phyloP scores from a whole-genome alignment of 2,888 invertebrate species.

The Synergus gifuensis region DNA sequence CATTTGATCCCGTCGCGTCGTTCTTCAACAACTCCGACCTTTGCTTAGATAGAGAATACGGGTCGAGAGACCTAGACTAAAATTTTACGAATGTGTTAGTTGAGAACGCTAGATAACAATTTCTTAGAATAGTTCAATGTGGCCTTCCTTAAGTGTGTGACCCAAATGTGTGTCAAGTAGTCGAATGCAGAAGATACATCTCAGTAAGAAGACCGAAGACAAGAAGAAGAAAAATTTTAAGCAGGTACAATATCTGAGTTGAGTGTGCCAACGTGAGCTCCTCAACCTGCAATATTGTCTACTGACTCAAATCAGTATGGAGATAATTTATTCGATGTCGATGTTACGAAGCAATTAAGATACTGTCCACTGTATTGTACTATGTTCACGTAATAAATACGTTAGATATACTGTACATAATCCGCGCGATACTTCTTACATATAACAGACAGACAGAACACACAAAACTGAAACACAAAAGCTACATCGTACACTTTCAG shows the following conservation, averaged over 20 bases:
- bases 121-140: slow-evolving; percentile 77
- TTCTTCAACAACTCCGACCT: slow-evolving; percentile 22
- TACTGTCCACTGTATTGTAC: slow-evolving; percentile 60
- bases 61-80: slow-evolving; percentile 43
- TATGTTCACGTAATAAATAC: not conserved
- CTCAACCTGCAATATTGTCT: slow-evolving; percentile 12
- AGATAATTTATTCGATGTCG: slow-evolving; percentile 49
- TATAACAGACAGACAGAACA: slow-evolving; percentile 3
- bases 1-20: slow-evolving; percentile 24
- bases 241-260: not conserved
- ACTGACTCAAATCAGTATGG: not conserved
- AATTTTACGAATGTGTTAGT: slow-evolving; percentile 64
- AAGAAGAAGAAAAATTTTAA: slow-evolving; percentile 16
- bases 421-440: not conserved
- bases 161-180: slow-evolving; percentile 65
- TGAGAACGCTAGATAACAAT: slow-evolving; percentile 68
- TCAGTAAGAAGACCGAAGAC: slow-evolving; percentile 6
- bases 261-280: not conserved
- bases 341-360: slow-evolving; percentile 59
- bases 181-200: slow-evolving; percentile 47
- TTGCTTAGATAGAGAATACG: slow-evolving; percentile 19
- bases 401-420: not conserved
- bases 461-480: not conserved
- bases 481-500: slow-evolving; percentile 31
- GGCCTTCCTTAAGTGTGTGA: slow-evolving; percentile 75